Base-by-base conservation (phyloP, 2,113 vertebrate genomes). In the Pelecanus crispus region DNA sequence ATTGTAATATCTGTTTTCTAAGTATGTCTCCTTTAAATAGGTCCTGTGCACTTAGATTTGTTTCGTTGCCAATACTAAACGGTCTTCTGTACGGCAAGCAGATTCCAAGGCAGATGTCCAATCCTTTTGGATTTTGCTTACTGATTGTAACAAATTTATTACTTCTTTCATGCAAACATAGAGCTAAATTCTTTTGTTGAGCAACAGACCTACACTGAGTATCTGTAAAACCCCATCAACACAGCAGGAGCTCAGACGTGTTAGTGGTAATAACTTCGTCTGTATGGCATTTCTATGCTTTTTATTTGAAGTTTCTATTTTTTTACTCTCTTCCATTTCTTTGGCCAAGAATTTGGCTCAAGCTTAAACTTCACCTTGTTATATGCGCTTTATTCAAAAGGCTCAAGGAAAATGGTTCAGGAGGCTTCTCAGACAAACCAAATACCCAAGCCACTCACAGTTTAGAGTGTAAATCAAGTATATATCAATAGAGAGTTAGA, bases 71-170 rank as follows among this genome's bases (percentile, higher is more conserved):
- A 95, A 79, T 84, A 95, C 81, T 95, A 96, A 95, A 93, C 78
- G 81, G 62, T 91, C 96, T 94, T 92, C 90, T 91, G 38, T 95
- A 79, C 92, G 90, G 94, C 3, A 52, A 96, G 81, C 92, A 93
- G 82, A 89, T 96, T 97, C 94, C 81, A 94, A 96, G 94, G 94
- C 91, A 96, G 85, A 96, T 92, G 91, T 95, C 82, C 96, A 97
- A 88, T 90, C 74, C 52, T 95, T 95, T 89, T 92, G 96, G 96
- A 96, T 94, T 92, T 95, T 84, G 83, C 85, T 97, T 94, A 80
- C 73, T 95, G 94, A 90, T 89, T 87, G 75, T 91, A 88, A 93
- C 92, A 90, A 96, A 94, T 95, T 71, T 92, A 91, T 91, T 91
- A 73, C 53, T 95, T 86, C 67, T 97, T 90, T 91, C 79, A 68